Evolutionary conservation across 2,113 vertebrate genomes (phyloP), one percentile per base, ranked within the genome.

Genomic region (Rhinoderma darwinii): DNA sequence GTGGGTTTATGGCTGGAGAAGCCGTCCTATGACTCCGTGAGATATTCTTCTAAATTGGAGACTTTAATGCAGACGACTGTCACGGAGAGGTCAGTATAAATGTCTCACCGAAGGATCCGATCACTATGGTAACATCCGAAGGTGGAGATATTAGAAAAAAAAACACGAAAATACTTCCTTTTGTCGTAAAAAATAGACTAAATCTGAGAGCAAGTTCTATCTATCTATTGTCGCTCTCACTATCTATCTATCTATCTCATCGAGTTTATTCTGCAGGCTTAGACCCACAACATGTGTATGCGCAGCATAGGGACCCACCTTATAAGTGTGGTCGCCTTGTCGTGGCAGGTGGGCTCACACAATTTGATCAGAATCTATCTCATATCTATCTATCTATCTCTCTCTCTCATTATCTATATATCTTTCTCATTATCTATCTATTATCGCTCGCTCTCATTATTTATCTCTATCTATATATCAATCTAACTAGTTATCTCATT

Each of bases 71-170:
- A 63, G 54, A 81, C 43, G 20, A 37, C 51, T 61, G 77, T 61
- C 77, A 61, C 22, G 0, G 77, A 63, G 78, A 61, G 78, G 78
- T 81, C 78, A 63, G 35, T 54, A 81, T 41, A 39, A 37, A 81
- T 37, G 35, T 80, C 35, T 59, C 14, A 27, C 77, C 77, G 4
- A 59, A 80, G 78, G 25, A 43, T 27, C 35, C 11, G 30, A 63
- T 81, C 78, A 37, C 78, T 59, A 81, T 81, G 78, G 78, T 41
- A 81, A 81, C 77, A 41, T 61, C 22, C 25, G 35, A 63, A 27
- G 54, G 22, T 14, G 54, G 37, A 43, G 25, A 79, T 14, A 79
- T 17, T 56, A 56, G 37, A 8, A n/a, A n/a, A 59, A 43, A 35
- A 56, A 47, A 63, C 25, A 81, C 35, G 5, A 43, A 81, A 81